Percentiles rank a stretch among this genome's conserved stretches.
Conservation (phyloP, 2,888 invertebrate species). For the Petrolisthes manimaculis region DNA sequence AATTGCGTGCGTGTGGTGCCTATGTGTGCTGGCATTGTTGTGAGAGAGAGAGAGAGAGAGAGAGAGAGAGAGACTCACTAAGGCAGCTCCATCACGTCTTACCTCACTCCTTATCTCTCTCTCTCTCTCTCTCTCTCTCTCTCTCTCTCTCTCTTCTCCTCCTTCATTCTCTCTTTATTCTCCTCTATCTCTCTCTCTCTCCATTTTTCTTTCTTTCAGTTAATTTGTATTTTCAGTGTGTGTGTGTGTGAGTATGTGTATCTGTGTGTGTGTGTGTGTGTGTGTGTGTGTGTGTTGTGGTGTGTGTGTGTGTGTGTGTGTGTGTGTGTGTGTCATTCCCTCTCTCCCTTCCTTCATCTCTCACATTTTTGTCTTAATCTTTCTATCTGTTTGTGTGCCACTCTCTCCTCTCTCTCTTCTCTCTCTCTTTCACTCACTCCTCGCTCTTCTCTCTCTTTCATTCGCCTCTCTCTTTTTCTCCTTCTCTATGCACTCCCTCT, state of each 20-base stretch:
- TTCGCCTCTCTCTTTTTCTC: no score
- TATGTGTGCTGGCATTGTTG: no score
- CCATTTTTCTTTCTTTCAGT: background rate
- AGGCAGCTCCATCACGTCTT: background rate
- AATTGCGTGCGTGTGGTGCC: no score
- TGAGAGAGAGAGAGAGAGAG: no score
- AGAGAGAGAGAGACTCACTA: no score
- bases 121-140: conserved; percentile 29
- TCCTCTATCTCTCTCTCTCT: background rate
- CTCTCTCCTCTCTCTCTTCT: background rate
- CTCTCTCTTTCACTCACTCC: background rate
- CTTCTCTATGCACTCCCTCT: background rate
- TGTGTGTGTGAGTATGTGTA: no score
- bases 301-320: background rate
- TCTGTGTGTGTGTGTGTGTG: no score
- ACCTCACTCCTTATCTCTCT: background rate
- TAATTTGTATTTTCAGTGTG: background rate
- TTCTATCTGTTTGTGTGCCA: background rate
- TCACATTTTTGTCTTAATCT: background rate
- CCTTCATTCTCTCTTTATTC: background rate
- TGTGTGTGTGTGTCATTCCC: background rate
- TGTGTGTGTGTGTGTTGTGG: no score
- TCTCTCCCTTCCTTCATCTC: background rate
- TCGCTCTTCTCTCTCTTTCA: no score
- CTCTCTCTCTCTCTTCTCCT: conserved; percentile 9